Evolutionary conservation across 2,888 invertebrate genomes (phyloP), one percentile per base, ranked within the genome.

Genomic region (Shargacucullia verbasci): DNA sequence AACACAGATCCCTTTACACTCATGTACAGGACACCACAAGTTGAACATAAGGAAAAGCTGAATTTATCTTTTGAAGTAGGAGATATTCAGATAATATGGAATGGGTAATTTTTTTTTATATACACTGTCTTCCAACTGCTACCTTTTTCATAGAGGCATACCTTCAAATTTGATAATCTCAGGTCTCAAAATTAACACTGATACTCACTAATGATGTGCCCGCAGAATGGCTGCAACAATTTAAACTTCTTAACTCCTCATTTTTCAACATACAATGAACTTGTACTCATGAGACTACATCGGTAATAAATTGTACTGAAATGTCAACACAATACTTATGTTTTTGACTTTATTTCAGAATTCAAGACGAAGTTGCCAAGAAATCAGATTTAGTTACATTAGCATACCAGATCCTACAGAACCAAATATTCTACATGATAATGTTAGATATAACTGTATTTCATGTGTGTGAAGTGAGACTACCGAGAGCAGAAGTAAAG

Each of bases 401-500:
- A 25, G 85, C 89, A 13, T 94, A 93, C 61, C 83, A 87, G 59
- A 77, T 85, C 27, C 72, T 94, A 33, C 92, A 91, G 56, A 89
- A 87, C 53, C 91, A 92, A 74, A 88, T 94, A 69, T 86, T 85
- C 46, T 43, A 84, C 44, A 87, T 82, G 73, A 72, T 86, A 0
- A 76, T 67, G 43, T 59, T 94, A 25, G 91, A 94, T 49, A 79
- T 94, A 27, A 84, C 86, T 2, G 79, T 83, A 15, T 84, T 92
- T 59, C 86, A 91, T 46, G 70, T 94, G 20, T 83, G 77, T 49
- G 89, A 89, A 70, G 74, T 94, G 3, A 78, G 73, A n/a, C 71
- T 90, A 46, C 86, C 91, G 0, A 91, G 85, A 75, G 89, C 91
- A 5, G 89, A 86, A 63, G 84, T 93, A 0, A 93, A 90, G 71